A percentile compares a stretch with the other conserved stretches of the same genome.
Evolutionary conservation across 2,797 vertebrate species (phyloP).

Genomic region (Australoheros facetus): DNA sequence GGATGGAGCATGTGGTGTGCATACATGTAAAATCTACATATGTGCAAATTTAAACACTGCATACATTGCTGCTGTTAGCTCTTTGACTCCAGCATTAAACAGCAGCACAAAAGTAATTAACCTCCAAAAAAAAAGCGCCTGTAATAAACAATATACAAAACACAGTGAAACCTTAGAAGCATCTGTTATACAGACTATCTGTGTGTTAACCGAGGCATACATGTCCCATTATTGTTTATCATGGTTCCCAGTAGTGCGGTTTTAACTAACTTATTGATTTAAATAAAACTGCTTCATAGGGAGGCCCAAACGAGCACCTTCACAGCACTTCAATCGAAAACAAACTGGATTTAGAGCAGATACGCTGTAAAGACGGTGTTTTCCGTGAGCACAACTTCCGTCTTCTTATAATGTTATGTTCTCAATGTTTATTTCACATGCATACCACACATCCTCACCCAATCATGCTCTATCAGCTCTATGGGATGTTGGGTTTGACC

Average conservation of each 20-base stretch:
- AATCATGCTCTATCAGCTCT: conserved; percentile 67
- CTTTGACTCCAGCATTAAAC: conserved; percentile 9
- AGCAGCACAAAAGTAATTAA: conserved; percentile 3
- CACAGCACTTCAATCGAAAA: background rate
- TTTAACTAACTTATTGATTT: conserved; percentile 1
- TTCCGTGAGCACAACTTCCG: conserved; percentile 19
- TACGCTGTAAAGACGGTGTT: conserved; percentile 14
- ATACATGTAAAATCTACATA: conserved; percentile 25
- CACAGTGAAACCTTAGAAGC: background rate
- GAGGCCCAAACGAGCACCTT: background rate
- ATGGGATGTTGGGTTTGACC: conserved; percentile 71
- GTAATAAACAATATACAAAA: conserved; percentile 9
- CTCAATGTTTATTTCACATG: conserved; percentile 53
- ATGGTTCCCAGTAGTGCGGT: background rate
- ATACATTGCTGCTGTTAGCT: conserved; percentile 69
- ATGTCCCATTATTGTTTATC: background rate
- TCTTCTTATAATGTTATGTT: conserved; percentile 31
- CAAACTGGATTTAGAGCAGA: conserved; percentile 23
- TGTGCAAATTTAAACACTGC: conserved; percentile 35
- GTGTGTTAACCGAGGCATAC: conserved; percentile 4
- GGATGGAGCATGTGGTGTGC: conserved; percentile 21
- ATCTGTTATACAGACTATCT: conserved; percentile 12
- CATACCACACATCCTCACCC: conserved; percentile 58
- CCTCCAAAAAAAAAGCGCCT: background rate
- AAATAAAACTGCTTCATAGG: background rate